Evolutionary conservation across 2,888 invertebrate genomes (phyloP).

Genomic region (Clanis bilineata): DNA sequence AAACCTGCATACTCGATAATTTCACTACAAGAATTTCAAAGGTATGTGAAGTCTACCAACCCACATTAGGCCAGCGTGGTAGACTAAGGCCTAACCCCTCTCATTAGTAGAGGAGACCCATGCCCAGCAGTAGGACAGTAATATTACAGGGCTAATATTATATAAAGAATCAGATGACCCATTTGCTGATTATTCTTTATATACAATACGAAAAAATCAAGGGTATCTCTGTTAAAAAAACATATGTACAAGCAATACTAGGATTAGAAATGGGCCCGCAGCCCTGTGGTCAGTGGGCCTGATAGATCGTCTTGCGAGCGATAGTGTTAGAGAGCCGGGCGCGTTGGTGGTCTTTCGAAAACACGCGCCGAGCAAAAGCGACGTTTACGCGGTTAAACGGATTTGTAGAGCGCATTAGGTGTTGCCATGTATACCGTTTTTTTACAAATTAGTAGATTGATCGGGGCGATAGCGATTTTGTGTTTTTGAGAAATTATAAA

Average conservation of each 20-base stretch:
- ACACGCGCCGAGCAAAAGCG: constrained; percentile 52
- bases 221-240: too few relatives aligned
- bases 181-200: too few relatives aligned
- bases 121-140: too few relatives aligned
- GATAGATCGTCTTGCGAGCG: constrained; percentile 73
- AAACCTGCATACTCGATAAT: too few relatives aligned
- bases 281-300: constrained; percentile 29
- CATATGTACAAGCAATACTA: background rate
- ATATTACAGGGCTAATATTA: too few relatives aligned
- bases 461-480: constrained; percentile 15
- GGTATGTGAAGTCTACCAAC: too few relatives aligned
- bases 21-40: too few relatives aligned
- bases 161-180: too few relatives aligned
- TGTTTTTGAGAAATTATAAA: background rate
- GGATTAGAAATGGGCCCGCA: background rate
- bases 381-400: constrained; percentile 60
- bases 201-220: too few relatives aligned
- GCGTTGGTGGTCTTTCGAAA: constrained; percentile 67
- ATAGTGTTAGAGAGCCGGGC: constrained; percentile 69
- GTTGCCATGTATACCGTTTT: constrained; percentile 19
- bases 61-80: too few relatives aligned
- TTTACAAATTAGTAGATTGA: constrained; percentile 18
- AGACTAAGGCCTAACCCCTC: too few relatives aligned
- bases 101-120: too few relatives aligned
- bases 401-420: constrained; percentile 40